phyloP scores from a whole-genome alignment of 2,797 vertebrate species.

The Phrynocephalus forsythii region DNA sequence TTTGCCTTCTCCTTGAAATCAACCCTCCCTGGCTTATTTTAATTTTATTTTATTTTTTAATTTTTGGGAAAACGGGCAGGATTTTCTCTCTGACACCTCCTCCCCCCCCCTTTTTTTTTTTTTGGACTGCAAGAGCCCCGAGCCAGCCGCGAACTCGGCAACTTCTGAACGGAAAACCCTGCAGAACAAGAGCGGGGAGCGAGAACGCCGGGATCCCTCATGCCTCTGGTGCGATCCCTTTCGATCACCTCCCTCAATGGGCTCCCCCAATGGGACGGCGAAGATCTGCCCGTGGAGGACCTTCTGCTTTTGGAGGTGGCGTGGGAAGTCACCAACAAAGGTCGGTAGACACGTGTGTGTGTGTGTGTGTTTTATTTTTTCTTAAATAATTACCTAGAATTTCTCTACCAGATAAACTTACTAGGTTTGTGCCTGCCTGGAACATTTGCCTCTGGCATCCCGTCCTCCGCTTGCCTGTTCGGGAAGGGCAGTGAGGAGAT shows the following conservation, averaged over 20 bases:
- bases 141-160: too few species aligned
- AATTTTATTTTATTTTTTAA: neutral
- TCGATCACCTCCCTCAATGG: constrained; percentile 92
- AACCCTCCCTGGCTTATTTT: neutral
- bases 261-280: constrained; percentile 88
- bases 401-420: neutral
- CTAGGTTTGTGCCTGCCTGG: neutral
- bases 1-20: too few species aligned
- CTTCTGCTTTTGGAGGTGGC: constrained; percentile 93
- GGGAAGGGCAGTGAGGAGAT: neutral
- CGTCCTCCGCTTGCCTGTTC: neutral
- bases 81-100: neutral
- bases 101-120: too few species aligned
- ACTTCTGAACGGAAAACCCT: too few species aligned
- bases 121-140: too few species aligned
- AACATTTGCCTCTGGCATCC: too few species aligned
- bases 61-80: too few species aligned
- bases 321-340: constrained; percentile 98
- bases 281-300: constrained; percentile 88
- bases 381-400: neutral
- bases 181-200: too few species aligned
- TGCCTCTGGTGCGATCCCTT: constrained; percentile 89
- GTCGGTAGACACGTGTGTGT: constrained; percentile 72
- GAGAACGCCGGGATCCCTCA: constrained; percentile 65
- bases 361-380: too few species aligned